Evolutionary conservation across 2,113 vertebrate genomes (phyloP).

Genomic region (Elgaria multicarinata): DNA sequence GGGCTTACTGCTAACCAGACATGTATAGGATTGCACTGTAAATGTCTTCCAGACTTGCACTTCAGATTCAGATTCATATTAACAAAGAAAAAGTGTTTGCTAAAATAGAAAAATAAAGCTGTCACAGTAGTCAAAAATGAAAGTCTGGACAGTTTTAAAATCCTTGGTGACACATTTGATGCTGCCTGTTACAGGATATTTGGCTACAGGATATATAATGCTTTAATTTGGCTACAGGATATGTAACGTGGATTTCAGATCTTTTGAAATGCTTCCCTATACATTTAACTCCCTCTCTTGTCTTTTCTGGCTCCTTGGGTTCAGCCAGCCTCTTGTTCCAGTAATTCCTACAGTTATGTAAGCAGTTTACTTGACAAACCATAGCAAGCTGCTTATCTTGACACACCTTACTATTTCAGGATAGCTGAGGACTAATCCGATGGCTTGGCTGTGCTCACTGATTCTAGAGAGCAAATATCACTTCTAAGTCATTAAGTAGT

Average conservation of each 20-base stretch:
- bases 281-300: conserved; percentile 27
- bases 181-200: conserved; percentile 30
- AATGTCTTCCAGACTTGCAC: background rate
- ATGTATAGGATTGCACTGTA: background rate
- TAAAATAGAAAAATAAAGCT: background rate
- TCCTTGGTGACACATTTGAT: background rate
- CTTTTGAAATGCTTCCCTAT: background rate
- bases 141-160: conserved; percentile 29
- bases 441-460: conserved; percentile 14
- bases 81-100: conserved; percentile 5
- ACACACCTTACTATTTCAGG: conserved; percentile 35
- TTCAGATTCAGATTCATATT: conserved; percentile 38
- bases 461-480: conserved; percentile 54
- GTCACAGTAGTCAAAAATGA: background rate
- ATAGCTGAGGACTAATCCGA: conserved; percentile 37
- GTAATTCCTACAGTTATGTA: conserved; percentile 26
- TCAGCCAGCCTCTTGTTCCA: background rate
- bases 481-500: conserved; percentile 31
- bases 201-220: too few relatives aligned
- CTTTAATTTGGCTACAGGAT: too few relatives aligned
- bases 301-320: background rate
- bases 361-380: conserved; percentile 44
- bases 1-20: background rate
- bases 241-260: conserved; percentile 41
- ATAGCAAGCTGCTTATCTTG: conserved; percentile 41